Evolutionary conservation across 2,888 invertebrate species (phyloP), one percentile per base, ranked within the genome.

Genomic region (Proisotoma minuta): DNA sequence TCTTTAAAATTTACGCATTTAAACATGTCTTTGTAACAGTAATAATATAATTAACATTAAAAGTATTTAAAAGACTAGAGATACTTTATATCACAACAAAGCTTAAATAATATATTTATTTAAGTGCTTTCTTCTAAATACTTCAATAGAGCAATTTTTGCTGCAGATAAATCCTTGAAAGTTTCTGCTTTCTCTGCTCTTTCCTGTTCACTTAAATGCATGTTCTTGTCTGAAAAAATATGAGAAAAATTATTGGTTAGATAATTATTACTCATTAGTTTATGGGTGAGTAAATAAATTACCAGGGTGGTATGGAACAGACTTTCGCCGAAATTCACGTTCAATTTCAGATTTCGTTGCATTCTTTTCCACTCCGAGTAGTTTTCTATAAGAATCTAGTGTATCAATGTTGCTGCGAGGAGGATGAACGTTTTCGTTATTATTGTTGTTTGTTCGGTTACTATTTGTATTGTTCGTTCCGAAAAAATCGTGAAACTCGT

Each of bases 181-280:
- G 20, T n/a, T 18, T 54, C 39, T 20, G 53, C 15, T n/a, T 20
- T 50, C 23, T 24, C 12, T 8, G 3, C 23, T n/a, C 51, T 26
- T n/a, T 27, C 51, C 3, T 27, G 15, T 10, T 3, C 27, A 27
- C n/a, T 15, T 18, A 54, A 34, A 54, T 54, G 34, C 23, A n/a
- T 18, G 22, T 29, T 54, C 39, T 54, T 54, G 23, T 54, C 53
- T 54, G 50, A n/a, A 24, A 51, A n/a, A 51, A 49, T 20, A 49
- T n/a, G n/a, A n/a, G n/a, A n/a, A n/a, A n/a, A n/a, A n/a, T 22
- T 49, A 22, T 22, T 18, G 5, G 15, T 15, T 49, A 49, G 15
- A 47, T 47, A 22, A 22, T 22, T 22, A 20, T 49, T 49, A 22
- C 5, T 18, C 47, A 10, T 49, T 49, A 47, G 20, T n/a, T 20